Base-by-base conservation (phyloP, 1,140 invertebrate species). In the Harpegnathos saltator region DNA sequence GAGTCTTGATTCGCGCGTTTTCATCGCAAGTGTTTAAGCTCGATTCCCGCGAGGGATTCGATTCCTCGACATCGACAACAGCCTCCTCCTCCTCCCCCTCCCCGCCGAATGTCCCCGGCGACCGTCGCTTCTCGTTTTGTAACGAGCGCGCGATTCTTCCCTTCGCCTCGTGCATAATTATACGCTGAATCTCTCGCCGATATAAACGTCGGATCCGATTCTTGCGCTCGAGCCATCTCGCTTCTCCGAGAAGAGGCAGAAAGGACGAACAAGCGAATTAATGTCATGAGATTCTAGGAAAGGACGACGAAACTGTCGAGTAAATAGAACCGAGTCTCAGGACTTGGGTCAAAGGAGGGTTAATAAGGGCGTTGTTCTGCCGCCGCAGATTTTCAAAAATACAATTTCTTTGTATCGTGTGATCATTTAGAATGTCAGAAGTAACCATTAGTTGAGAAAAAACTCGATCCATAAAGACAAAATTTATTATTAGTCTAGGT, bases 91-190 rank as follows among this genome's bases (percentile, higher is more conserved):
- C n/a, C n/a, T n/a, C n/a, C n/a, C n/a, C 1, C 29, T 33, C 29
- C 5, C 38, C 19, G 24, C 9, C 48, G 62, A n/a, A 1, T 15
- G n/a, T 5, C 5, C 29, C 29, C 1, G 1, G 29, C 5, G 29
- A 5, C 29, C 1, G 29, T 33, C 29, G 1, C 29, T 33, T 24
- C 61, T 66, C 82, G 15, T 52, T 69, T 54, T 44, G 48, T 58
- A 80, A 86, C 69, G 62, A 82, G 66, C 84, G 50, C n/a, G 58
- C 63, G 66, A 86, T 62, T 58, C 26, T 56, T 78, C 29, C 26
- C 44, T 5, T 15, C 33, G 38, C 19, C n/a, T 66, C 52, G 9
- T n/a, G 24, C 22, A 74, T 69, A 74, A 82, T 73, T 81, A 81
- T 65, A 58, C 52, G 38, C 22, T 24, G 5, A 66, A 63, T 59